Conservation (phyloP, 2,113 vertebrate genomes). For the Apodemus sylvaticus region DNA sequence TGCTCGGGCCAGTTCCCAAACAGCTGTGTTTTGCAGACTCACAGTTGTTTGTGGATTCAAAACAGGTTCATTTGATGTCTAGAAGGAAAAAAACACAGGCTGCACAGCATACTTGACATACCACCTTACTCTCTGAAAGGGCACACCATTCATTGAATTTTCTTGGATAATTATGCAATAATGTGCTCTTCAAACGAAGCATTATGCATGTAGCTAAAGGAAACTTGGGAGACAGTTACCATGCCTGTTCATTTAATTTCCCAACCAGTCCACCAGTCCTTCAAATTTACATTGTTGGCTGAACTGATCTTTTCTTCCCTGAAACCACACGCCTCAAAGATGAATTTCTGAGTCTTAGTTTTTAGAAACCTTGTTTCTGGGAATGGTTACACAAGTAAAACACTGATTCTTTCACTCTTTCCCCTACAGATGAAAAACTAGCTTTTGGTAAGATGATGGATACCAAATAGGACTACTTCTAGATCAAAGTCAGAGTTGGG, state of each 20-base stretch:
- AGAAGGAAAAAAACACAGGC: neutral
- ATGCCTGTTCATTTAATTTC: slow-evolving; percentile 8
- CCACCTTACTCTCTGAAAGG: neutral
- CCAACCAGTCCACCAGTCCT: slow-evolving; percentile 47
- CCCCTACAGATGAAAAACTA: neutral
- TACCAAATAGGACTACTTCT: neutral
- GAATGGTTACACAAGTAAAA: neutral
- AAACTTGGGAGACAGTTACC: slow-evolving; percentile 27
- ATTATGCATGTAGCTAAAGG: neutral
- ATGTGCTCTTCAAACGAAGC: neutral
- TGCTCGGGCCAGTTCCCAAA: neutral
- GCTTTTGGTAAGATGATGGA: neutral
- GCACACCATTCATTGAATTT: slow-evolving; percentile 38
- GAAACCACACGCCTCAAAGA: slow-evolving; percentile 11
- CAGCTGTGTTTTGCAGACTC: slow-evolving; percentile 69
- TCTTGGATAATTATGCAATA: slow-evolving; percentile 31
- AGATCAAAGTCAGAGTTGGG: neutral
- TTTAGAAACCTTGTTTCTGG: neutral
- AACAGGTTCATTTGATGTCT: slow-evolving; percentile 44
- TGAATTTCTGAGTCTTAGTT: neutral
- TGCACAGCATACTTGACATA: neutral
- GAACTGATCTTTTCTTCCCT: neutral
- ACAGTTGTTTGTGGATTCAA: slow-evolving; percentile 58
- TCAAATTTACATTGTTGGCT: neutral
- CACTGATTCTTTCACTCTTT: neutral